These are phyloP conservation scores for Coregonus ussuriensis DNA, from an alignment of 2,797 vertebrate genomes.

Conservation along the genomic window DNA sequence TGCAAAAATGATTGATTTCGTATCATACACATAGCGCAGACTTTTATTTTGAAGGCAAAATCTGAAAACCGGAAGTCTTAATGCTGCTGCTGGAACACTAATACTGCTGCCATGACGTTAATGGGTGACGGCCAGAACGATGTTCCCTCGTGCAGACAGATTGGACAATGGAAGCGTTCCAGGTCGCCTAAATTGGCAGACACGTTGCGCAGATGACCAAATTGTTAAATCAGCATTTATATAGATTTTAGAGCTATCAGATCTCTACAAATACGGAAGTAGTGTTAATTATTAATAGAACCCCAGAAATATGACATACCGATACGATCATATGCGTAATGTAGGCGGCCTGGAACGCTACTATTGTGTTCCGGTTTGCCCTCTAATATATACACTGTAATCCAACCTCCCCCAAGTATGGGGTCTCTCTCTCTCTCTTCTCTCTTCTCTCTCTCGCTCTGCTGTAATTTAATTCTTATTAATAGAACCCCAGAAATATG, in stretches of 20 bases:
- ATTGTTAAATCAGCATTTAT: not conserved
- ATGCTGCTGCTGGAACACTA: no score
- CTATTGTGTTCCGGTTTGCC: not conserved
- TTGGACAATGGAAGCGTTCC: not conserved
- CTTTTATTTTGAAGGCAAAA: no score
- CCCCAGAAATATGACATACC: not conserved
- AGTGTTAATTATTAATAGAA: not conserved
- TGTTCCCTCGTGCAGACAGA: constrained; percentile 33
- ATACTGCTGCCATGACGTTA: no score
- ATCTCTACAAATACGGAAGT: not conserved
- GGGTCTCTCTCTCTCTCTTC: not conserved
- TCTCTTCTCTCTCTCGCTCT: not conserved
- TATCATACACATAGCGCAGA: no score
- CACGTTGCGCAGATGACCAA: not conserved
- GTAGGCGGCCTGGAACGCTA: not conserved
- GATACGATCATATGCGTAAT: not conserved
- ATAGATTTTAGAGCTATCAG: not conserved
- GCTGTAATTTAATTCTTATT: not conserved
- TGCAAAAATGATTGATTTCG: no score
- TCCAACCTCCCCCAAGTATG: constrained; percentile 8
- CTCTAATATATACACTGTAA: constrained; percentile 52
- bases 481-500: not conserved
- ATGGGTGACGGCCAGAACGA: constrained; percentile 15
- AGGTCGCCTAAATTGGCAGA: not conserved
- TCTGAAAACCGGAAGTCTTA: no score